A percentile compares a stretch with the other conserved stretches of the same genome.
phyloP scores from a whole-genome alignment of 2,797 vertebrate genomes.

The Chelidonichthys spinosus region DNA sequence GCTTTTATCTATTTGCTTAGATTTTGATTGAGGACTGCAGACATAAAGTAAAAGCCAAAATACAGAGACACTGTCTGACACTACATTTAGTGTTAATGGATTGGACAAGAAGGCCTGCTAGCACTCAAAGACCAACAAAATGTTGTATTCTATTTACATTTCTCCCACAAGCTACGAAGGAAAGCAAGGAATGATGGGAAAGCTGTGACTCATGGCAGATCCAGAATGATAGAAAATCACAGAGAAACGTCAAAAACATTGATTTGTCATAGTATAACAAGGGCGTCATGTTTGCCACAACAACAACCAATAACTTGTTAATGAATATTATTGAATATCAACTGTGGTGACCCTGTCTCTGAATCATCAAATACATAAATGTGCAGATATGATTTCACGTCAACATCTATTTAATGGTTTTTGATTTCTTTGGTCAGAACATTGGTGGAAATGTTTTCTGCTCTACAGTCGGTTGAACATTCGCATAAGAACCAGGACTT shows the following conservation, averaged over 20 bases:
- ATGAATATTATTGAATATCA: background rate
- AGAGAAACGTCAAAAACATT: background rate
- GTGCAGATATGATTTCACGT: constrained; percentile 1
- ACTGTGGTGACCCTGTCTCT: background rate
- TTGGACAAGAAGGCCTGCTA: background rate
- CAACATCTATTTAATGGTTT: background rate
- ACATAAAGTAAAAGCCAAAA: background rate
- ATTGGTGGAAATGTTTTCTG: background rate
- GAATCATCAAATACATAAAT: background rate
- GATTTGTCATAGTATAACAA: background rate
- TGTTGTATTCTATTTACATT: background rate
- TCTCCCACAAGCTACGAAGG: background rate
- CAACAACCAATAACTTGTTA: background rate
- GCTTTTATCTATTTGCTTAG: background rate
- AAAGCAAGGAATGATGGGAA: background rate
- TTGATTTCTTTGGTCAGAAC: constrained; percentile 7
- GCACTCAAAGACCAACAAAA: background rate
- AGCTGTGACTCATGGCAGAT: too few relatives aligned
- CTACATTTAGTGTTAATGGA: background rate
- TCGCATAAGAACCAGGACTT: background rate
- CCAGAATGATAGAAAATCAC: background rate
- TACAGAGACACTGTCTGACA: background rate
- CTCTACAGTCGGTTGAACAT: background rate
- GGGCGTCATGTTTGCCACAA: background rate
- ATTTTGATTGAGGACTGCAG: background rate